Evolutionary conservation across 2,888 invertebrate genomes (phyloP), one percentile per base, ranked within the genome.

Genomic region (Ennomos fuscantarius): DNA sequence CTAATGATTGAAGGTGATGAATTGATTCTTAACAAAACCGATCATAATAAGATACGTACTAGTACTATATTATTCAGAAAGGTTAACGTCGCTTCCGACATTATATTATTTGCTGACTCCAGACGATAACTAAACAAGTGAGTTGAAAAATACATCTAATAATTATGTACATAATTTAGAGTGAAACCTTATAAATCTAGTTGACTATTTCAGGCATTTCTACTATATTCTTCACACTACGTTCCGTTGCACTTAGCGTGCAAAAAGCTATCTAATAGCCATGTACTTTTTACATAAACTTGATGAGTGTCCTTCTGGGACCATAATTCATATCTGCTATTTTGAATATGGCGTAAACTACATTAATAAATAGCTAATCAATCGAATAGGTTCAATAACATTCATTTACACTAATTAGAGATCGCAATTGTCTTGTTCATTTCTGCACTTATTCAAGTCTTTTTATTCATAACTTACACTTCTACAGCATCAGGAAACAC

Each of bases 401-500:
- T 57, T 51, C 59, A 57, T 60, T 63, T 62, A 69, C 62, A 69
- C 66, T 71, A 71, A 64, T 57, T 41, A 62, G 71, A 71, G 71
- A 71, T 71, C 71, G 46, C 61, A 57, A 61, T 66, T 68, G 71
- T 68, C 68, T 68, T 66, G 63, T 62, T 44, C 54, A 59, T 51
- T 39, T 49, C 62, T 40, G 58, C 55, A 65, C 46, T 56, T 31
- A 12, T 46, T 9, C 10, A 46, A 47, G 55, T 62, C 50, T 61
- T 63, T 24, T 40, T 55, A 54, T 54, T 34, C 39, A 58, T 44
- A 47, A 56, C 64, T 80, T 75, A 92, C 68, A 92, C 88, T 81
- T 92, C 92, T 63, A 92, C 82, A 63, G 92, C 92, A 65, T 91
- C 90, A 57, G 94, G 94, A 73, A 94, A 94, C 64, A 94, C 89